Evolutionary conservation across 1,140 invertebrate species (phyloP).

Genomic region (Meloidogyne floridensis): DNA sequence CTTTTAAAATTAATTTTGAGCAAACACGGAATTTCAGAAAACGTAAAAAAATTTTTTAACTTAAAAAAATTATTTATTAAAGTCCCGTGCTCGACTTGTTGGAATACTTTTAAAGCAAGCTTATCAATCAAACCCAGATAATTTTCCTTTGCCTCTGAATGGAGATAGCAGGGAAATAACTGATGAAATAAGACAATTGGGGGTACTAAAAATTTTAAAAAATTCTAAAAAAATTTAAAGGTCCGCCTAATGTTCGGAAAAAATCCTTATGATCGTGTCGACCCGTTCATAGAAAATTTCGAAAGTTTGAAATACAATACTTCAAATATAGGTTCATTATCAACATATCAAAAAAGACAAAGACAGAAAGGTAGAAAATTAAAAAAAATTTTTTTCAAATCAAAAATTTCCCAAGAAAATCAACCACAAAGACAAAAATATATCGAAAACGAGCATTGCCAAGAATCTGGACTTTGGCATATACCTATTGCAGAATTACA

Average conservation of each 20-base stretch:
- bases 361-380: background rate
- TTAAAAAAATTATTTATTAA: conserved; percentile 12
- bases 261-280: conserved; percentile 26
- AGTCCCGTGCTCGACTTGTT: conserved; percentile 46
- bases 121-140: conserved; percentile 36
- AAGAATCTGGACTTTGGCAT: background rate
- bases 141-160: conserved; percentile 42
- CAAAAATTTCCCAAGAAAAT: background rate
- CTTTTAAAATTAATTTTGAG: conserved; percentile 28
- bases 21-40: conserved; percentile 37
- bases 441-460: background rate
- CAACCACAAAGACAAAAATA: too few species aligned
- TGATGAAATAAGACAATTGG: conserved; percentile 40
- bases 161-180: conserved; percentile 36
- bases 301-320: conserved; percentile 7
- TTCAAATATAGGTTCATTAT: background rate
- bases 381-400: background rate
- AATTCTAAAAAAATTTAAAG: conserved; percentile 15
- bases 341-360: background rate
- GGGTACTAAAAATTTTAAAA: conserved; percentile 26
- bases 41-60: conserved; percentile 1
- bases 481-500: background rate
- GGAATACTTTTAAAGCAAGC: conserved; percentile 38
- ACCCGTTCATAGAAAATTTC: conserved; percentile 12
- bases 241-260: conserved; percentile 33